These are phyloP conservation scores for Cryptophagus acutangulus DNA, from an alignment of 2,888 invertebrate genomes.

Conservation along the genomic window DNA sequence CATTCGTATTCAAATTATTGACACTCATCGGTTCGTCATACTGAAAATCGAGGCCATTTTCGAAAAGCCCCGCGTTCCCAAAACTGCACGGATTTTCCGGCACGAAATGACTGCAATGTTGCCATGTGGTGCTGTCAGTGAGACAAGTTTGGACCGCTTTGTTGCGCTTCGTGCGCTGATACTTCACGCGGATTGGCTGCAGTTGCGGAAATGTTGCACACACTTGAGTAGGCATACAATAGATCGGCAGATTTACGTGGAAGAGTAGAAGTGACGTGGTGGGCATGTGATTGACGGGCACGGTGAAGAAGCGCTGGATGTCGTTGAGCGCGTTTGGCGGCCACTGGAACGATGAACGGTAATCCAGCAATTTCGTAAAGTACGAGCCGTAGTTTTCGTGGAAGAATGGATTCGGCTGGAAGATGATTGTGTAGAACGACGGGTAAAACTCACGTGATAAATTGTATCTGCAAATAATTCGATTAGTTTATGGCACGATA, in stretches of 20 bases:
- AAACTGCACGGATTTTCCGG: no score
- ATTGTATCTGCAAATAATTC: conserved; percentile 1
- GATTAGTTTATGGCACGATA: neutral
- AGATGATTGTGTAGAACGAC: conserved; percentile 22
- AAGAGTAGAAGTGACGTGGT: conserved; percentile 22
- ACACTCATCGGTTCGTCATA: no score
- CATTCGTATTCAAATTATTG: no score
- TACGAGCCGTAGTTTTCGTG: conserved; percentile 23
- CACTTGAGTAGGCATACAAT: neutral
- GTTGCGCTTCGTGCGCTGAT: neutral
- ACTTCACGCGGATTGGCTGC: neutral
- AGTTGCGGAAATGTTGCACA: neutral
- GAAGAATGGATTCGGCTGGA: conserved; percentile 29
- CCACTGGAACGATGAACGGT: conserved; percentile 13
- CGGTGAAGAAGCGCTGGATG: conserved; percentile 15
- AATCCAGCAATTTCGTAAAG: conserved; percentile 21
- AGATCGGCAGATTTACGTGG: conserved; percentile 24
- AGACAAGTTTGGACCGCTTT: neutral
- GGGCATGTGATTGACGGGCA: conserved; percentile 23
- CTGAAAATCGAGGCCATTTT: no score
- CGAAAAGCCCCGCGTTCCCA: no score
- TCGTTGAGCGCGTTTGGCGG: conserved; percentile 2
- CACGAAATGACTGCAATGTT: no score
- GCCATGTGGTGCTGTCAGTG: no score
- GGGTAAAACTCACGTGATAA: conserved; percentile 26